Base-by-base conservation (phyloP, 2,888 invertebrate genomes). In the Boloria euphrosyne region DNA sequence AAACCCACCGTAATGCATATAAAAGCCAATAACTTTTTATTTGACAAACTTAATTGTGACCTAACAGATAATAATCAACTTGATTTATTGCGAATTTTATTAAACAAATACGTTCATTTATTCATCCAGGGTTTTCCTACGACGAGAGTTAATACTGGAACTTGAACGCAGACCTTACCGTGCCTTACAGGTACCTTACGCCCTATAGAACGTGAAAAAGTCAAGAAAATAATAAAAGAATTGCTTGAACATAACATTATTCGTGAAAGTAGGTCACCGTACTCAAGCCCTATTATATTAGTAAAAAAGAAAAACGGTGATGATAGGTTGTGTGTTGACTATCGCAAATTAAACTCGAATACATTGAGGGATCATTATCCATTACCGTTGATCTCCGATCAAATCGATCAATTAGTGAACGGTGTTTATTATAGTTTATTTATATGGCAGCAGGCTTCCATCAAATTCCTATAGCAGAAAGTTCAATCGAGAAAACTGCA, bases 251-350 rank as follows among this genome's bases (percentile, higher is more conserved):
- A 66, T 18, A 51, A 62, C n/a, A 66, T 66, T 17, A 46, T 71
- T 51, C 52, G 67, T 18, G 66, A 66, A 68, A 70, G 70, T 27
- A 58, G 59, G 51, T 70, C 71, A 31, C 68, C 70, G 0, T 73
- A 61, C 53, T 72, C 72, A 13, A 74, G 22, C 22, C 22, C 22
- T 22, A 22, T 22, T 22, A 22, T 22, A 22, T n/a, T 47, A n/a
- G 16, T 47, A 3, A 53, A 53, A 5, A 53, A 53, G 31, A 53
- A 53, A 4, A 53, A 53, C 27, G 53, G 31, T 1, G 27, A 47
- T 0, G 76, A 78, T 62, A 67, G 77, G 1, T 65, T 79, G 44
- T 78, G 77, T 49, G 74, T 69, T 0, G 79, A 78, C 49, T 77
- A 65, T 49, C 59, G 75, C 0, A 74, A 74, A 7, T 44, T 75